These are phyloP conservation scores for Callopanchax toddi DNA, from an alignment of 2,113 vertebrate genomes.

Conservation along the genomic window DNA sequence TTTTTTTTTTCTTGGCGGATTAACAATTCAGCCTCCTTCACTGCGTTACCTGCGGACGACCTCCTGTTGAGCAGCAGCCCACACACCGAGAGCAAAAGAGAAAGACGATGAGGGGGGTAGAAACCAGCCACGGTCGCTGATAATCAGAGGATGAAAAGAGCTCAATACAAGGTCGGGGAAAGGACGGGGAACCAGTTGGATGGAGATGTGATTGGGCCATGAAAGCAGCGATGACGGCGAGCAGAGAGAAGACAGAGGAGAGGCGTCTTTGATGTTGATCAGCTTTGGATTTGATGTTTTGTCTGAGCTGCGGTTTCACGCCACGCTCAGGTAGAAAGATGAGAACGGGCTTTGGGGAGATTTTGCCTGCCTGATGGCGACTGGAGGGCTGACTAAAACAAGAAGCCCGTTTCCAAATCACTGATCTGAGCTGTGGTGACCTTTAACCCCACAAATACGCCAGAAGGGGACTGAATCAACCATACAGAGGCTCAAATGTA, in stretches of 20 bases:
- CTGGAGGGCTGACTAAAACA: constrained; percentile 52
- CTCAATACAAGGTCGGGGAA: constrained; percentile 48
- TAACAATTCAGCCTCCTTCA: constrained; percentile 26
- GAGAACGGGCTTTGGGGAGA: constrained; percentile 36
- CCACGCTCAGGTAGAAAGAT: constrained; percentile 57
- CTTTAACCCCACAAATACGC: no score
- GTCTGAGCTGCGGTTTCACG: constrained; percentile 57
- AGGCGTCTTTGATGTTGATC: constrained; percentile 62
- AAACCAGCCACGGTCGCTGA: constrained; percentile 35
- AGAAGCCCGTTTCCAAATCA: constrained; percentile 37
- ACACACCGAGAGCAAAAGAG: constrained; percentile 57
- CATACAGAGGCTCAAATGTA: constrained; percentile 27
- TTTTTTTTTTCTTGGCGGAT: constrained; percentile 35
- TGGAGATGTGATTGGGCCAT: constrained; percentile 8
- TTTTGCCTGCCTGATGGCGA: constrained; percentile 13
- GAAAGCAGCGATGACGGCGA: constrained; percentile 29
- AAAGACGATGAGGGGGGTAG: constrained; percentile 6
- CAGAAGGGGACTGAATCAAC: constrained; percentile 27
- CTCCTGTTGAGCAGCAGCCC: constrained; percentile 66
- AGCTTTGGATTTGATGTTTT: constrained; percentile 64
- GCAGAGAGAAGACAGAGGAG: constrained; percentile 33
- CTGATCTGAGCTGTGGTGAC: constrained; percentile 29
- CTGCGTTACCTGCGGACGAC: constrained; percentile 63
- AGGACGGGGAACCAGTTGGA: constrained; percentile 40
- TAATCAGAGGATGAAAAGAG: constrained; percentile 59